Base-by-base conservation (phyloP, 2,888 invertebrate species). In the Aporophyla lueneburgensis region DNA sequence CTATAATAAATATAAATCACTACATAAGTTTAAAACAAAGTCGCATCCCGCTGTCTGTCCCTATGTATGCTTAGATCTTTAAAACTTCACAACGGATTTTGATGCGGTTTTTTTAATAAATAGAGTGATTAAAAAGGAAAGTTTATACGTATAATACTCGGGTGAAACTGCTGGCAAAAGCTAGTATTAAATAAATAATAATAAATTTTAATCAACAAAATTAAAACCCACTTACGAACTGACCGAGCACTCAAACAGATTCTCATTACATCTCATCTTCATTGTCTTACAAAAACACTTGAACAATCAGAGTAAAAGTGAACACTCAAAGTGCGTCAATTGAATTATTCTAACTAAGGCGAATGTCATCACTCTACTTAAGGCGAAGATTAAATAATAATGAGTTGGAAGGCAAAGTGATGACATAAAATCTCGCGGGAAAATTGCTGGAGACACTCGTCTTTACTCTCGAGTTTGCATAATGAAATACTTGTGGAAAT, bases 401-500 rank as follows among this genome's bases (percentile, higher is more conserved):
- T 88, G 89, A 89, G 89, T 87, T 88, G 88, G 88, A 89, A 89
- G 89, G 88, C 88, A 86, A 90, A 92, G 91, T 91, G 91, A 90
- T 89, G 89, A 90, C 90, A 89, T 92, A 91, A 92, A 93, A 91
- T 91, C 91, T 89, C 88, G 86, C 85, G 86, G 82, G 83, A 86
- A 90, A 89, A 90, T 86, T 79, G 90, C 89, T 87, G 76, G 84
- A 90, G 91, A 90, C 90, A 92, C 91, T 93, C 90, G 84, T 90
- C 91, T 89, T 90, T 90, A 89, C 88, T 88, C 85, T 75, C 80
- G 86, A 89, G 90, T 93, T 92, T 93, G 92, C 93, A 93, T 93
- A 94, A 93, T 93, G 91, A 91, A 92, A 93, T 93, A 92, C 92
- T 92, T 88, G 88, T 89, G 88, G 88, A 89, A 90, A 91, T 88